These are phyloP conservation scores for Drosophila neutralis DNA, from an alignment of 2,888 invertebrate genomes.

Conservation along the genomic window DNA sequence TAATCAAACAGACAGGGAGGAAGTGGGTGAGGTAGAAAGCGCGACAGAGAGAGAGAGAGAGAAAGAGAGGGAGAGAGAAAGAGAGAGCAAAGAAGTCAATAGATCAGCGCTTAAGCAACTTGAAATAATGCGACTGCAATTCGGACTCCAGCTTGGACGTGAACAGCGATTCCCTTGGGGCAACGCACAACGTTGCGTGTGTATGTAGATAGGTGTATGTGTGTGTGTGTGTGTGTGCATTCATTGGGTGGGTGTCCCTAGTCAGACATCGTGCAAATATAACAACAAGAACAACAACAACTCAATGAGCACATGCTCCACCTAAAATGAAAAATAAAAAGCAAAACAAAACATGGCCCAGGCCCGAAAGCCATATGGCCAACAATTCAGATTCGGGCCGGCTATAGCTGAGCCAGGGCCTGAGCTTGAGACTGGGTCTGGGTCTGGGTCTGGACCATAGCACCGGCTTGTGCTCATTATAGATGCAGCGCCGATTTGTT, in stretches of 20 bases:
- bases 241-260: conserved; percentile 54
- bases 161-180: conserved; percentile 40
- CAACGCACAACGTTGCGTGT: conserved; percentile 59
- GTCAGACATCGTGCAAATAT: conserved; percentile 53
- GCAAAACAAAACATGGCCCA: conserved; percentile 27
- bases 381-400: conserved; percentile 36
- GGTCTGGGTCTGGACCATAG: conserved; percentile 22
- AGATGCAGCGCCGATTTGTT: conserved; percentile 83
- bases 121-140: conserved; percentile 45
- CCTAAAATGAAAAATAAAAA: conserved; percentile 34
- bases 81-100: conserved; percentile 5
- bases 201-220: conserved; percentile 40
- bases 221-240: conserved; percentile 16
- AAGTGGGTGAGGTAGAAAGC: not conserved
- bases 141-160: conserved; percentile 12
- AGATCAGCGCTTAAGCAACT: conserved; percentile 24
- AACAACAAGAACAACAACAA: conserved; percentile 52
- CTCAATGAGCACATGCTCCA: conserved; percentile 70
- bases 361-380: conserved; percentile 61
- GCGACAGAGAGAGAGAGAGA: not conserved
- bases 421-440: conserved; percentile 6
- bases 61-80: not conserved
- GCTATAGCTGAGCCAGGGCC: not conserved
- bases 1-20: conserved; percentile 16
- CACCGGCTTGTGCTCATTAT: conserved; percentile 71